Conservation (phyloP, 1,140 invertebrate species). For the Mercenaria mercenaria region DNA sequence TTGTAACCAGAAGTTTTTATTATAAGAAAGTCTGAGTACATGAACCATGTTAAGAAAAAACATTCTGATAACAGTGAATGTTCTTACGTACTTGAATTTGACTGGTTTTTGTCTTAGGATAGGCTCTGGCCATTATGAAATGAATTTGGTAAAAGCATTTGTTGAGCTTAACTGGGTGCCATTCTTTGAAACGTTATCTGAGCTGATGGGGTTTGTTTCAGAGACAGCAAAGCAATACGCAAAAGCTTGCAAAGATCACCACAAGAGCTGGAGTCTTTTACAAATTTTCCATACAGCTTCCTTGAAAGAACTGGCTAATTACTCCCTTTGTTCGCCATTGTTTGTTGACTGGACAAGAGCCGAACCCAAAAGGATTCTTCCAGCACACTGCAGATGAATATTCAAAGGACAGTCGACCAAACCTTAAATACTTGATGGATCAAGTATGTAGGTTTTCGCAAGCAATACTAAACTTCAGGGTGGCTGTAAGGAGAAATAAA, state of each 20-base stretch:
- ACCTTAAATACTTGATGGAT: neutral
- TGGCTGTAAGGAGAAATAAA: neutral
- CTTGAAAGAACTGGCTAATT: too few relatives aligned
- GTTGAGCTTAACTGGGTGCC: conserved; percentile 11
- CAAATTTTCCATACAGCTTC: conserved; percentile 14
- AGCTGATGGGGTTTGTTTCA: neutral
- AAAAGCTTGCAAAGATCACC: conserved; percentile 36
- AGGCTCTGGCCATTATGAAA: too few relatives aligned
- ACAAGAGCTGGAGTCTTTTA: conserved; percentile 17
- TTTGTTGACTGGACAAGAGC: neutral
- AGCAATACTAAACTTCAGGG: neutral
- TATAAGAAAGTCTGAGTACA: too few relatives aligned
- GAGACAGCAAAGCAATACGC: neutral
- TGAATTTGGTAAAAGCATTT: too few relatives aligned
- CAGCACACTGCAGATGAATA: neutral
- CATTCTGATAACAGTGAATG: neutral
- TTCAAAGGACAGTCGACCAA: neutral
- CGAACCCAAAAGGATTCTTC: neutral
- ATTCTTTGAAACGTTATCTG: neutral
- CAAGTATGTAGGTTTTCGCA: neutral
- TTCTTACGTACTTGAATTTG: neutral
- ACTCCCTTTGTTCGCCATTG: too few relatives aligned
- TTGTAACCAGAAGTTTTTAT: neutral
- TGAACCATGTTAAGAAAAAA: too few relatives aligned
- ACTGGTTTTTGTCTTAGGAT: neutral